These are phyloP conservation scores for Osedax frankpressi DNA, from an alignment of 2,888 invertebrate species.

Conservation along the genomic window DNA sequence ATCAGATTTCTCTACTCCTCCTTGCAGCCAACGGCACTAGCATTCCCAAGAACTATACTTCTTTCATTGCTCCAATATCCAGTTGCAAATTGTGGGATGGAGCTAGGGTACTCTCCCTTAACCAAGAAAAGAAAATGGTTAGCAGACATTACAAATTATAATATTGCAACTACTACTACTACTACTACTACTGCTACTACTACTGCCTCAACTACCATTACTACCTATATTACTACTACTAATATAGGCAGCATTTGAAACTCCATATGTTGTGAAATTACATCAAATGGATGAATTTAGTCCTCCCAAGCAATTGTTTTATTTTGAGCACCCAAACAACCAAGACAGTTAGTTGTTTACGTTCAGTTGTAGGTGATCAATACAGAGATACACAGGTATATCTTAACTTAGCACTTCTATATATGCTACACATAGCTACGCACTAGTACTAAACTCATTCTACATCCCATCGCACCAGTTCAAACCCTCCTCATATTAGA, in stretches of 20 bases:
- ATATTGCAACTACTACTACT: background rate
- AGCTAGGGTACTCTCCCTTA: constrained; percentile 7
- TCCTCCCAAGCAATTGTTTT: constrained; percentile 63
- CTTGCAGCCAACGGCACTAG: constrained; percentile 70
- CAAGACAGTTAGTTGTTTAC: constrained; percentile 44
- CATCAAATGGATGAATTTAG: constrained; percentile 70
- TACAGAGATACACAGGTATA: too few species aligned
- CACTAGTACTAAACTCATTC: background rate
- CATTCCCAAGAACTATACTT: constrained; percentile 77
- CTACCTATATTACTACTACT: background rate
- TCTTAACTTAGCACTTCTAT: too few species aligned
- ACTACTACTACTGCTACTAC: background rate
- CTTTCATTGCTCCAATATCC: constrained; percentile 81
- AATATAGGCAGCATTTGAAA: constrained; percentile 59
- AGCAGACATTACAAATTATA: background rate
- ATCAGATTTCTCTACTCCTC: background rate
- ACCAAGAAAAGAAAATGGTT: background rate
- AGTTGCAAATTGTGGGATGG: constrained; percentile 61
- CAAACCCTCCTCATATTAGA: background rate
- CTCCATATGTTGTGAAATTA: constrained; percentile 80
- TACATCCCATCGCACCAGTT: background rate
- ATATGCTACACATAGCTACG: too few species aligned
- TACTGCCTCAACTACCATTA: background rate
- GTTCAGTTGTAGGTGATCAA: too few species aligned
- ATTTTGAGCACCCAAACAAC: constrained; percentile 77